Evolutionary conservation across 2,113 vertebrate species (phyloP).

Genomic region (Tenebrosternarchus preto): DNA sequence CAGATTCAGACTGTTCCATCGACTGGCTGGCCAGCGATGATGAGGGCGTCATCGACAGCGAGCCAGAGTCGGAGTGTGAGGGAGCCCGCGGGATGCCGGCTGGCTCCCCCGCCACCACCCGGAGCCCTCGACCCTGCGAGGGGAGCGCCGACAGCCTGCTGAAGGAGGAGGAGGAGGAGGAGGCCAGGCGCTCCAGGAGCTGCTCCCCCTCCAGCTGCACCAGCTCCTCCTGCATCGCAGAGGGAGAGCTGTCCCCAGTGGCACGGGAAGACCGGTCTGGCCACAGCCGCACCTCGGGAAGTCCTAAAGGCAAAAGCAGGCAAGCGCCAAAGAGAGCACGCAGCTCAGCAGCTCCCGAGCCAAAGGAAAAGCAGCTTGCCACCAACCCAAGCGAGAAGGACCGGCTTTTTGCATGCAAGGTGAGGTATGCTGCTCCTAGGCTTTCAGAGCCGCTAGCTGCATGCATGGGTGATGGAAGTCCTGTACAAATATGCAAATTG

Average conservation of each 20-base stretch:
- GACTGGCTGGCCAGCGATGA: slow-evolving; percentile 78
- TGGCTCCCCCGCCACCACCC: slow-evolving; percentile 42
- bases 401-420: slow-evolving; percentile 70
- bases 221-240: slow-evolving; percentile 49
- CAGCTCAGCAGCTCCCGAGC: slow-evolving; percentile 53
- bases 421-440: slow-evolving; percentile 55
- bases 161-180: slow-evolving; percentile 59
- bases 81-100: slow-evolving; percentile 29
- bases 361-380: slow-evolving; percentile 60
- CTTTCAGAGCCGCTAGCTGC: slow-evolving; percentile 9
- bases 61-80: slow-evolving; percentile 60
- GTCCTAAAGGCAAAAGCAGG: slow-evolving; percentile 51
- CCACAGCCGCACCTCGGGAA: slow-evolving; percentile 46
- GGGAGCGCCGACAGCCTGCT: slow-evolving; percentile 44
- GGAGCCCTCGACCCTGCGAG: slow-evolving; percentile 47
- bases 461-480: slow-evolving; percentile 30
- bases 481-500: slow-evolving; percentile 24
- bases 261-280: slow-evolving; percentile 46
- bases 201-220: slow-evolving; percentile 57
- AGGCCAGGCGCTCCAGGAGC: slow-evolving; percentile 49
- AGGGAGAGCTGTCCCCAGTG: slow-evolving; percentile 56
- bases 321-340: slow-evolving; percentile 67
- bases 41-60: slow-evolving; percentile 71
- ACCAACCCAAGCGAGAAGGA: slow-evolving; percentile 62
- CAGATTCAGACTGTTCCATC: slow-evolving; percentile 79